Conservation (phyloP, 2,113 vertebrate genomes). For the Upupa epops region DNA sequence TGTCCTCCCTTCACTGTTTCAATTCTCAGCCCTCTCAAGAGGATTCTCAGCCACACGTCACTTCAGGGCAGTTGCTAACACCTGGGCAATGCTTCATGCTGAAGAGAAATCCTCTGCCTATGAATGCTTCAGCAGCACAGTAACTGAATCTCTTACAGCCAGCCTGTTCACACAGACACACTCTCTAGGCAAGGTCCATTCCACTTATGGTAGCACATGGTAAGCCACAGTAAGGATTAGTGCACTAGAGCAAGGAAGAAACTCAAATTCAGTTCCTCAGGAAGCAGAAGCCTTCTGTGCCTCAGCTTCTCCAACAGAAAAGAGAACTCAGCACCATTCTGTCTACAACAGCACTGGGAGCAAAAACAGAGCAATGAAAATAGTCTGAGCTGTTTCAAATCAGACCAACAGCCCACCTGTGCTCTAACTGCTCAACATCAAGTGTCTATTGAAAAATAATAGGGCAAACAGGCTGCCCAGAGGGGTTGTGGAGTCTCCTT, state of each 20-base stretch:
- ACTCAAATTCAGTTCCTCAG: background rate
- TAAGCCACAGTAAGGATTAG: background rate
- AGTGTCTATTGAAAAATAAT: background rate
- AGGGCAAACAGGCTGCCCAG: too few relatives aligned
- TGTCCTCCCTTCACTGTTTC: background rate
- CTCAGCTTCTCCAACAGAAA: background rate
- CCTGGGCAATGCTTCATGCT: background rate
- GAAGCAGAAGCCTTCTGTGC: background rate
- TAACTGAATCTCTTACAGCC: background rate
- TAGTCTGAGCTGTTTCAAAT: background rate
- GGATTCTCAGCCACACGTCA: background rate
- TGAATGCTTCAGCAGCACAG: background rate
- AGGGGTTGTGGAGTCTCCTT: too few relatives aligned
- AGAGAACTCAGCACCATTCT: background rate
- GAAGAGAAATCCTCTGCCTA: background rate
- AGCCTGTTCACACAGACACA: background rate
- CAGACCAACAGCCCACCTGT: background rate
- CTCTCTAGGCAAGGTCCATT: background rate
- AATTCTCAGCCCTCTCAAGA: background rate
- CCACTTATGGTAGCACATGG: background rate
- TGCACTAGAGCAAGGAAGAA: background rate
- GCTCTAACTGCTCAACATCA: background rate
- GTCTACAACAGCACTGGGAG: background rate
- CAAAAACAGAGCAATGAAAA: rapidly evolving
- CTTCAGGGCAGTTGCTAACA: background rate